Base-by-base conservation (phyloP, 2,113 vertebrate genomes). In the Tetrax tetrax region DNA sequence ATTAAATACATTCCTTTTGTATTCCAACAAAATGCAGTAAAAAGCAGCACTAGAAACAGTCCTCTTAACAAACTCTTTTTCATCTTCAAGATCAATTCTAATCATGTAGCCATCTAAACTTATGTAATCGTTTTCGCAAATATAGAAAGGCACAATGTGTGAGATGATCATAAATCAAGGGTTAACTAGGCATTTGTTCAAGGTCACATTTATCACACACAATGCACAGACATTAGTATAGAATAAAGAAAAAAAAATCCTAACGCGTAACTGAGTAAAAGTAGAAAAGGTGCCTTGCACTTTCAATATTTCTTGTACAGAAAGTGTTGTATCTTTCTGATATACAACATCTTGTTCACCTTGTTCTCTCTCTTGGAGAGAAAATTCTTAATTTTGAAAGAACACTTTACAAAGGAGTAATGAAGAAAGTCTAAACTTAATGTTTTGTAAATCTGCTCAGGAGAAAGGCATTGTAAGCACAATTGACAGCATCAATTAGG, bases 201-300 rank as follows among this genome's bases (percentile, higher is more conserved):
- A 29, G 9, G 37, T 29, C 15, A 7, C 1, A 0, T 50, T 43
- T 71, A 29, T 17, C 14, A 45, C 17, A 70, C 15, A 60, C 2
- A 83, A 61, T 12, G 16, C n/a, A 84, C 14, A 57, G 27, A 88
- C 77, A 12, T 35, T 16, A 81, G 4, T 19, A 59, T 0, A 60
- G 11, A 38, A 59, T 21, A 37, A 79, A 64, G 7, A 22, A 45
- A 88, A 92, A 50, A 33, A 65, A 29, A 47, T 21, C 4, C 7
- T 64, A 27, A 43, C 20, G 57, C 43, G 9, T 43, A 63, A 53
- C 7, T 54, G 27, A 87, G 11, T 45, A 21, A 21, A 88, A 57
- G 41, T 6, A 79, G 29, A 88, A 82, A 65, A 82, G 9, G 29
- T 79, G 23, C 27, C 47, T 82, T 70, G 23, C 14, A 60, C 31